phyloP scores from a whole-genome alignment of 2,113 vertebrate genomes.

The Aix galericulata region DNA sequence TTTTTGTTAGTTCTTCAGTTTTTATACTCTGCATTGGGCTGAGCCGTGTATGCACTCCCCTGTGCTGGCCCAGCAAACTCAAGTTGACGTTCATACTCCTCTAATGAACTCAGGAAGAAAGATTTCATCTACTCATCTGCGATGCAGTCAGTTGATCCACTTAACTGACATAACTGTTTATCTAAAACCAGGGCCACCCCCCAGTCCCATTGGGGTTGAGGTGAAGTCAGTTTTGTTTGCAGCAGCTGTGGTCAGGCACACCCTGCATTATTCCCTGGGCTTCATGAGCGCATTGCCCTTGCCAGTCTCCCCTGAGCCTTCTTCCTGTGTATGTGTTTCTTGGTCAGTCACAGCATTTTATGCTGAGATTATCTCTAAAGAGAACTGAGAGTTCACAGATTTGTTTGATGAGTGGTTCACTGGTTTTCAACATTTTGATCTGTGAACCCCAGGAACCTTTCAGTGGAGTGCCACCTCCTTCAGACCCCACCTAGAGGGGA shows the following conservation, averaged over 20 bases:
- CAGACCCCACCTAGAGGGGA: rapidly evolving
- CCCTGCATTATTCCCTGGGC: neutral
- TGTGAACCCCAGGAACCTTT: neutral
- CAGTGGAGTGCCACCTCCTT: neutral
- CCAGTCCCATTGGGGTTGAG: neutral
- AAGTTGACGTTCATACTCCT: neutral
- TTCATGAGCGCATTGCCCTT: neutral
- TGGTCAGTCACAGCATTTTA: neutral
- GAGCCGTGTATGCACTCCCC: neutral
- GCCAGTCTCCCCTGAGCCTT: neutral
- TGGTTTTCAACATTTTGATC: neutral
- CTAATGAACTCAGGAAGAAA: neutral
- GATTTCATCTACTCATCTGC: neutral
- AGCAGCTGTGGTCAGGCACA: neutral
- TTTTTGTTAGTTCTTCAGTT: neutral
- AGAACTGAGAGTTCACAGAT: neutral
- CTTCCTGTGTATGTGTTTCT: neutral
- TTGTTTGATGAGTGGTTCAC: neutral
- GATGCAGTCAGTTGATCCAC: neutral
- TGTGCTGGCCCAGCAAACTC: neutral
- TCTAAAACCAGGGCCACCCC: neutral
- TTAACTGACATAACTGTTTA: neutral
- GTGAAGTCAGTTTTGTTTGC: neutral
- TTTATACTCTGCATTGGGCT: neutral
- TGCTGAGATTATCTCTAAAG: neutral